Percentiles rank a stretch among this genome's conserved stretches.
These are phyloP conservation scores for Drosophila gunungcola DNA, from an alignment of 1,140 invertebrate species.

Conservation along the genomic window DNA sequence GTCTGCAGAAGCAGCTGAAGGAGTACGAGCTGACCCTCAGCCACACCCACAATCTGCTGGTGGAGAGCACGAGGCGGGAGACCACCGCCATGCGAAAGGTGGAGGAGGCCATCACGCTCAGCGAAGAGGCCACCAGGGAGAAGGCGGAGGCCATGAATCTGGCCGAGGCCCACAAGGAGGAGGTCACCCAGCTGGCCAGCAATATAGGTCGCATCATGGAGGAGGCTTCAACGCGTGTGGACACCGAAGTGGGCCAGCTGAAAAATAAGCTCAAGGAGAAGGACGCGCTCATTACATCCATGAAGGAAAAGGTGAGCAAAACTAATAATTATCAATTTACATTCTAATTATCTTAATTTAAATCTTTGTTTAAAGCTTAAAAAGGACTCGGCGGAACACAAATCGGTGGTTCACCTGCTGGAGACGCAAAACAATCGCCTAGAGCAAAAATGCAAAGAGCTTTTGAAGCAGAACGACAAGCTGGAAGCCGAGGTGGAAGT, in stretches of 20 bases:
- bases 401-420: conserved; percentile 22
- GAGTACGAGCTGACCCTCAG: conserved; percentile 55
- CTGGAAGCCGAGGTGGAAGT: conserved; percentile 56
- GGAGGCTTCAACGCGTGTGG: conserved; percentile 87
- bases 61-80: conserved; percentile 50
- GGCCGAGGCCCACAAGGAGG: conserved; percentile 69
- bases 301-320: conserved; percentile 65
- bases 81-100: conserved; percentile 65
- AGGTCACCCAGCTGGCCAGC: conserved; percentile 54
- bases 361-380: conserved; percentile 21
- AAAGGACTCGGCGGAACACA: conserved; percentile 16
- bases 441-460: conserved; percentile 58
- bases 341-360: neutral
- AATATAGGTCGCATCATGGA: conserved; percentile 86
- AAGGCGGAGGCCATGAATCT: conserved; percentile 81
- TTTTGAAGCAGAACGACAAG: conserved; percentile 40
- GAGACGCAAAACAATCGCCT: conserved; percentile 57
- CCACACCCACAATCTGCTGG: conserved; percentile 14
- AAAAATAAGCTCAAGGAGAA: conserved; percentile 86
- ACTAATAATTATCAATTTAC: too few species aligned
- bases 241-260: conserved; percentile 86
- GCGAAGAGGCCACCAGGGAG: conserved; percentile 85
- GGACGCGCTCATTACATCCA: conserved; percentile 84
- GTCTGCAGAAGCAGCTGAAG: conserved; percentile 47
- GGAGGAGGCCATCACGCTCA: conserved; percentile 85